Base-by-base conservation (phyloP, 2,888 invertebrate species). In the Mesorhabditis sp. region DNA sequence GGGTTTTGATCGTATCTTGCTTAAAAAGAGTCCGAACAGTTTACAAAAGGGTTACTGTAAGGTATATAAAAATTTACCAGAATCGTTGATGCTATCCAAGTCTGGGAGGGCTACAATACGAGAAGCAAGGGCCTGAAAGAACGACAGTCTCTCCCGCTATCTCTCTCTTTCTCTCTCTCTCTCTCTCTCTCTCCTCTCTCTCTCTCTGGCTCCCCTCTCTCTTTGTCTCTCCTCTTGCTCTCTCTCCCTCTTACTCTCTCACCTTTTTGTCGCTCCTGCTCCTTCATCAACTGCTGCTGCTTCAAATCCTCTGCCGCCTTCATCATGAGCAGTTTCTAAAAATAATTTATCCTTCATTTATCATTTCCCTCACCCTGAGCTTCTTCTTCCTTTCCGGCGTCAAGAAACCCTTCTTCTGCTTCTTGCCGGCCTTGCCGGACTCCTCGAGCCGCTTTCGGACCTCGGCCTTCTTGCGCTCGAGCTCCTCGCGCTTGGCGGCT, bases 371-470 rank as follows among this genome's bases (percentile, higher is more conserved):
- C 87, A 95, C 95, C 91, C 96, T 92, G 87, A 97, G 94, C 89
- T 96, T 95, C 93, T 96, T 97, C 93, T 97, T 97, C 90, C 97
- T 94, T 90, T 97, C 96, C 79, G 95, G 95, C 87, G 96, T 95
- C 93, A 95, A 76, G 92, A 97, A 96, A 91, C 97, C 97, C 90
- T 97, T 97, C 92, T 97, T 97, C 72, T 78, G 75, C 90, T 96
- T 96, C 90, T 95, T 95, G 87, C 93, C 94, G 88, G 93, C 94
- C 65, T 70, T 67, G 88, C 95, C 94, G 89, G 95, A 94, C 89
- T 95, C 95, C 89, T 97, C 96, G 90, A 95, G 92, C 87, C 95
- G 94, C 90, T 93, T 93, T 89, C 95, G 92, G 70, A 78, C 80
- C 89, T 96, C 95, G 88, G 95, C 95, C 90, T 95, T 93, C 90